Conservation (phyloP, 2,797 vertebrate genomes). For the Loriculus beryllinus region DNA sequence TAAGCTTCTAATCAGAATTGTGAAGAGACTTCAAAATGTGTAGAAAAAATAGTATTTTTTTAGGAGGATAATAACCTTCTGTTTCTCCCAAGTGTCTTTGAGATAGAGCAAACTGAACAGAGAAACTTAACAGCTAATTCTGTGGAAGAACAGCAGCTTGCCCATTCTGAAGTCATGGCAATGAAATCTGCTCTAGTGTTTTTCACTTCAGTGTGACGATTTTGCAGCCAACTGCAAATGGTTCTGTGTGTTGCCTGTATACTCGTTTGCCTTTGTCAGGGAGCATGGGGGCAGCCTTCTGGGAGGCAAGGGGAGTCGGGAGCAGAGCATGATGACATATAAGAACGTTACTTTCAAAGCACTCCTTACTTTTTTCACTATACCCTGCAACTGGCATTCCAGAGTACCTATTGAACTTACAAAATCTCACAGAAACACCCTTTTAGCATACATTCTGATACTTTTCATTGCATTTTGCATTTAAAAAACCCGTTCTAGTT, state of each 20-base stretch:
- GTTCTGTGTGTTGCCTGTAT: rapidly evolving
- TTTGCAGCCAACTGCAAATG: not conserved
- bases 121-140: not conserved
- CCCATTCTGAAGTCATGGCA: not conserved
- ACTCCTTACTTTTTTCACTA: not conserved
- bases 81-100: not conserved
- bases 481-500: not conserved
- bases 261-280: not conserved
- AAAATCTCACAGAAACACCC: not conserved
- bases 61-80: not conserved
- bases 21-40: not conserved
- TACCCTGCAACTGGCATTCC: not conserved
- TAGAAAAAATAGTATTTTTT: not conserved
- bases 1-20: not conserved
- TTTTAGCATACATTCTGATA: not conserved
- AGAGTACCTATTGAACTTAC: not conserved
- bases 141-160: not conserved
- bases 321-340: not conserved
- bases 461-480: not conserved
- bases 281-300: not conserved
- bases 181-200: not conserved
- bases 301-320: not conserved
- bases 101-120: not conserved
- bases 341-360: not conserved
- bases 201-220: not conserved